Evolutionary conservation across 2,888 invertebrate genomes (phyloP).

Genomic region (Liodrosophila aerea): DNA sequence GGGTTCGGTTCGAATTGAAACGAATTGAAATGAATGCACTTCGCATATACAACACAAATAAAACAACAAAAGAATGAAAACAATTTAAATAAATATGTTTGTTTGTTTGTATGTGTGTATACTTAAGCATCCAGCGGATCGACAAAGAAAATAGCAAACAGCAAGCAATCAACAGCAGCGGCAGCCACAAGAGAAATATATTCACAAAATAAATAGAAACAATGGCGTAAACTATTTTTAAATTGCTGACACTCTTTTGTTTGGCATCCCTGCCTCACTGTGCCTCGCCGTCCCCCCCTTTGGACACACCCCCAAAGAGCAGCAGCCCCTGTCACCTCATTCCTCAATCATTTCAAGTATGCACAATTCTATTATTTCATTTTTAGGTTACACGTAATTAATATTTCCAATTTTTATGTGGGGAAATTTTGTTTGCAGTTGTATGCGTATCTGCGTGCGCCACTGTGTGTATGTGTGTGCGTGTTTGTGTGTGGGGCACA

Average conservation of each 20-base stretch:
- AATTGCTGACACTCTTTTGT: conserved; percentile 75
- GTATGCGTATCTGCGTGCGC: conserved; percentile 13
- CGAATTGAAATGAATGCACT: conserved; percentile 54
- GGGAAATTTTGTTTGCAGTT: conserved; percentile 20
- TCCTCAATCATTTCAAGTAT: conserved; percentile 37
- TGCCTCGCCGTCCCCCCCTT: neutral
- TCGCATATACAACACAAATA: conserved; percentile 32
- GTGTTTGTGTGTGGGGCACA: conserved; percentile 21
- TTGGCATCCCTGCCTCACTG: conserved; percentile 25
- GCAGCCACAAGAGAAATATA: conserved; percentile 29
- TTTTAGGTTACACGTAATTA: conserved; percentile 75
- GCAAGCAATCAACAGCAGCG: conserved; percentile 7
- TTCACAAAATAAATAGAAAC: conserved; percentile 66
- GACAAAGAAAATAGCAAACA: conserved; percentile 11
- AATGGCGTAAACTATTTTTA: conserved; percentile 68
- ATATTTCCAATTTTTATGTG: conserved; percentile 51
- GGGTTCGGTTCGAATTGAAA: conserved; percentile 17
- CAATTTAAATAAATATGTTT: neutral
- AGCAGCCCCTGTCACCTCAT: conserved; percentile 9
- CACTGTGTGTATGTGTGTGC: conserved; percentile 14
- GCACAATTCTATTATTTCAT: conserved; percentile 65
- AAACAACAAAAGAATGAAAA: conserved; percentile 1
- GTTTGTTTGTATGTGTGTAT: neutral
- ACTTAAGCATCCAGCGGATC: conserved; percentile 34
- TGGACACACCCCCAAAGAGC: neutral